phyloP scores from a whole-genome alignment of 2,113 vertebrate genomes.

The Neolamprologus kungweensis region DNA sequence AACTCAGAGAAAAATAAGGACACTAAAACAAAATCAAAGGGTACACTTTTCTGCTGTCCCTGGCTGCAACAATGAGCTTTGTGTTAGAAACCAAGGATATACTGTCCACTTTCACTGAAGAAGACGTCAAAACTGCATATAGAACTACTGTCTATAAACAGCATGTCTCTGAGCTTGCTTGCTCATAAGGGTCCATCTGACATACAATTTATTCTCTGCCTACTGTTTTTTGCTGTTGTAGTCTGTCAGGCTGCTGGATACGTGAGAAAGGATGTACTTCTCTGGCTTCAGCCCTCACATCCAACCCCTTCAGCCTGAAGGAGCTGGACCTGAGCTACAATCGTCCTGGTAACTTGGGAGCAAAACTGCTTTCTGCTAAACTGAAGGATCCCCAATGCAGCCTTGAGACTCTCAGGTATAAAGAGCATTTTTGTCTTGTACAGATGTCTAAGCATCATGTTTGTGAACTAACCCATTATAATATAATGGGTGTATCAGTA shows the following conservation, averaged over 20 bases:
- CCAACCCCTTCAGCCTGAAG: not conserved
- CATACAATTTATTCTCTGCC: not conserved
- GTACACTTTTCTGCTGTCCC: no score
- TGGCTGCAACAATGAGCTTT: no score
- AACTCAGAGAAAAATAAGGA: no score
- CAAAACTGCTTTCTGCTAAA: not conserved
- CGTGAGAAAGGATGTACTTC: not conserved
- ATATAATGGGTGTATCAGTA: fast-evolving
- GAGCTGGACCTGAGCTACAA: not conserved
- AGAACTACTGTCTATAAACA: no score
- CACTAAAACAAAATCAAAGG: no score
- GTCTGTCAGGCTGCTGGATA: fast-evolving
- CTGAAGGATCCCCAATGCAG: not conserved
- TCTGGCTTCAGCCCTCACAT: not conserved
- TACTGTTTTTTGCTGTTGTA: not conserved
- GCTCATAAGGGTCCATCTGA: no score
- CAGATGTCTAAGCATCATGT: not conserved
- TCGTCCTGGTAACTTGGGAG: fast-evolving
- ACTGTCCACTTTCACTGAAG: no score
- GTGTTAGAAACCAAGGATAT: no score
- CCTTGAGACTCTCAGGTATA: not conserved
- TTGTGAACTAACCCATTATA: not conserved
- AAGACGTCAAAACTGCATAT: no score
- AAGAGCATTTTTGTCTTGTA: fast-evolving
- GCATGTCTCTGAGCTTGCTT: no score